These are phyloP conservation scores for Danaus melanippus DNA, from an alignment of 1,140 invertebrate species.

Conservation along the genomic window DNA sequence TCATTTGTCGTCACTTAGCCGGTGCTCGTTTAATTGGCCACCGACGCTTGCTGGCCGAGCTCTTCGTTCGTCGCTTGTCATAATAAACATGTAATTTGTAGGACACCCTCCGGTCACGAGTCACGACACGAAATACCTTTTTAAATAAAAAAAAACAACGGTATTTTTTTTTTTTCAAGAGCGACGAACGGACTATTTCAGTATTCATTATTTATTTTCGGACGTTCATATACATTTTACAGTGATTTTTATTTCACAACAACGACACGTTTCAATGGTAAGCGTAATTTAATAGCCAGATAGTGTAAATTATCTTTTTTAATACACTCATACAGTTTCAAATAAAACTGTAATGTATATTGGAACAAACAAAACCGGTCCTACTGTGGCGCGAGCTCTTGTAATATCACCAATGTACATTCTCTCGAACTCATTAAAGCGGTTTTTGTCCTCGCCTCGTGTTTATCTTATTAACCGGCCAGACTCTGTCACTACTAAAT, in stretches of 20 bases:
- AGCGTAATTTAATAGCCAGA: conserved; percentile 25
- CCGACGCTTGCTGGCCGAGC: conserved; percentile 23
- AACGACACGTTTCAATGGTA: too few relatives aligned
- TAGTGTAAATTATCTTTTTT: conserved; percentile 5
- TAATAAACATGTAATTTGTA: conserved; percentile 35
- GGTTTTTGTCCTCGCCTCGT: conserved; percentile 48
- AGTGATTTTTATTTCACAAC: too few relatives aligned
- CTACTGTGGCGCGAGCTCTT: conserved; percentile 27
- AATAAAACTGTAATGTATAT: conserved; percentile 43
- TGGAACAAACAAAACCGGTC: conserved; percentile 35
- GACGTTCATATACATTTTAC: too few relatives aligned
- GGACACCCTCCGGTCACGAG: too few relatives aligned
- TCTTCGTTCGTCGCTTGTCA: conserved; percentile 28
- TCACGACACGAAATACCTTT: too few relatives aligned
- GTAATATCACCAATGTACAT: conserved; percentile 48
- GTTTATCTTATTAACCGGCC: conserved; percentile 51
- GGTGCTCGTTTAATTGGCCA: conserved; percentile 29
- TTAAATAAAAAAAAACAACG: too few relatives aligned
- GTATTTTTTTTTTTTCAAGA: too few relatives aligned
- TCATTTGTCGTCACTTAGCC: conserved; percentile 20
- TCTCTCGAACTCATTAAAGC: conserved; percentile 50
- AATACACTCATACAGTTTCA: conserved; percentile 30
- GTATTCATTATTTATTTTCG: too few relatives aligned
- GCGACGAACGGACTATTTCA: too few relatives aligned
- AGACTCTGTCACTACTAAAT: conserved; percentile 39